Percentiles rank a stretch among this genome's conserved stretches.
phyloP scores from a whole-genome alignment of 2,888 invertebrate genomes.

The Acleris laterana region DNA sequence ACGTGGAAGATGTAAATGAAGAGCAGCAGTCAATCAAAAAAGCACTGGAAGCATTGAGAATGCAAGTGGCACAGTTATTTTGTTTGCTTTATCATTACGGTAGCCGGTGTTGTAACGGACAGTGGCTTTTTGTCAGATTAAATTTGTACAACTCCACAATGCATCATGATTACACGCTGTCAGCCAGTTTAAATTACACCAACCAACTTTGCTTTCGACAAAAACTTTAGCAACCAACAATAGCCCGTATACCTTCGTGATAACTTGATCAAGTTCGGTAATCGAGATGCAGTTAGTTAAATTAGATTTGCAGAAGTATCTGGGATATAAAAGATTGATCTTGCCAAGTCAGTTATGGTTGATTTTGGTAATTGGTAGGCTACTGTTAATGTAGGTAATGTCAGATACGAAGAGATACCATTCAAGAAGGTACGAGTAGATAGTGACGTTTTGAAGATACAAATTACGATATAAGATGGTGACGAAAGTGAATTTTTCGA shows the following conservation, averaged over 20 bases:
- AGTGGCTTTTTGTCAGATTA: conserved; percentile 53
- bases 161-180: conserved; percentile 58
- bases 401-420: conserved; percentile 25
- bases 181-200: conserved; percentile 55
- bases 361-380: conserved; percentile 50
- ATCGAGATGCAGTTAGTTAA: conserved; percentile 40
- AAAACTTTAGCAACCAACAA: conserved; percentile 21
- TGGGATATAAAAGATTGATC: conserved; percentile 51
- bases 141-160: conserved; percentile 53
- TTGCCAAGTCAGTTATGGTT: conserved; percentile 45
- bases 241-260: conserved; percentile 15
- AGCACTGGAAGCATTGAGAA: conserved; percentile 33
- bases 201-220: conserved; percentile 40
- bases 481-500: not conserved
- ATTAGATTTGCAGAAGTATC: conserved; percentile 46
- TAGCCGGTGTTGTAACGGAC: conserved; percentile 52
- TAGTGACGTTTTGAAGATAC: not conserved
- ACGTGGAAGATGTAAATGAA: conserved; percentile 1
- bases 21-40: conserved; percentile 21
- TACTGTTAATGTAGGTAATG: conserved; percentile 30
- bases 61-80: conserved; percentile 41
- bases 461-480: not conserved
- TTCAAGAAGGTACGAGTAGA: conserved; percentile 6
- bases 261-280: not conserved
- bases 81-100: conserved; percentile 47